A percentile compares a stretch with the other conserved stretches of the same genome.
These are phyloP conservation scores for Suillia variegata DNA, from an alignment of 2,888 invertebrate species.

Conservation along the genomic window DNA sequence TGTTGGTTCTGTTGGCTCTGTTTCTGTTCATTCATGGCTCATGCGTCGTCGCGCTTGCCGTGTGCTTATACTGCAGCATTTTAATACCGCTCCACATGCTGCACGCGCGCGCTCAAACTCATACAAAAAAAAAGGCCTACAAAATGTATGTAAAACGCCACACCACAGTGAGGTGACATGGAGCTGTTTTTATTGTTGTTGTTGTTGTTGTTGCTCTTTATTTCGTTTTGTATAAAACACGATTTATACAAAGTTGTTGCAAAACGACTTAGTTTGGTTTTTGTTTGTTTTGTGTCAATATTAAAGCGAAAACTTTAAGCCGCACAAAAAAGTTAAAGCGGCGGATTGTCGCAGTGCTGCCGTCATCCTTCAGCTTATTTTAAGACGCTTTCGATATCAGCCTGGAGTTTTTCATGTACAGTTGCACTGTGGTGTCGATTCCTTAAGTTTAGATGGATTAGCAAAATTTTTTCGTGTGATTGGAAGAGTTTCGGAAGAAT, in stretches of 20 bases:
- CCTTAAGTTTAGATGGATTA: no score
- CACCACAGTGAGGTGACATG: constrained; percentile 40
- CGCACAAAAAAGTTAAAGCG: neutral
- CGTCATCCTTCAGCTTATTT: neutral
- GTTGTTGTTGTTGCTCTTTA: no score
- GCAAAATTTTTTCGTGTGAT: no score
- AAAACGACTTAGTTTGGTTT: neutral
- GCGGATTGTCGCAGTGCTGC: neutral
- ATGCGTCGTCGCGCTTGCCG: constrained; percentile 22
- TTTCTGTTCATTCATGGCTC: constrained; percentile 31
- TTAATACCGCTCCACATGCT: constrained; percentile 39
- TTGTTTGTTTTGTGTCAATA: constrained; percentile 27
- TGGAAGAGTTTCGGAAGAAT: no score
- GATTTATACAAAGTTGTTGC: neutral
- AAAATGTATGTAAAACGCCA: constrained; percentile 11
- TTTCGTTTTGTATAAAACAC: constrained; percentile 27
- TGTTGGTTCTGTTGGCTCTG: no score
- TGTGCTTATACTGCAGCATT: constrained; percentile 33
- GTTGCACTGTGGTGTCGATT: no score
- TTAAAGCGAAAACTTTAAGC: constrained; percentile 11
- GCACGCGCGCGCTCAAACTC: constrained; percentile 23
- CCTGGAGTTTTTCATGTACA: no score
- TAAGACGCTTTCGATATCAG: no score
- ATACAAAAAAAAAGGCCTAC: constrained; percentile 28
- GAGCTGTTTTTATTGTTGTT: no score